A percentile compares a stretch with the other conserved stretches of the same genome.
These are phyloP conservation scores for Timema cristinae DNA, from an alignment of 2,888 invertebrate genomes.

Conservation along the genomic window DNA sequence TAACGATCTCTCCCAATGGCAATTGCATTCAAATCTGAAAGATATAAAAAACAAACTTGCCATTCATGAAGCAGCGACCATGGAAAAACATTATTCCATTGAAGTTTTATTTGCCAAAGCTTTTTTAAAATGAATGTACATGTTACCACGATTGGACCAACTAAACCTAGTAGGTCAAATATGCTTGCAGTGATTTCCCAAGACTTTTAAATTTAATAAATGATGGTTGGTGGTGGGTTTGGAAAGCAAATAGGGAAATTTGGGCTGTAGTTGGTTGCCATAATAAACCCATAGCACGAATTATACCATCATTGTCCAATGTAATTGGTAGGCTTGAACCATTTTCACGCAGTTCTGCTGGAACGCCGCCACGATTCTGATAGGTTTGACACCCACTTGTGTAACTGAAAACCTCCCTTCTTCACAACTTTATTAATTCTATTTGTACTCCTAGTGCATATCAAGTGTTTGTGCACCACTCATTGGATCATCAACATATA, in stretches of 20 bases:
- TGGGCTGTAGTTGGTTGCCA: no score
- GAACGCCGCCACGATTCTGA: neutral
- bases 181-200: neutral
- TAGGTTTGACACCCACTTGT: neutral
- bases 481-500: neutral
- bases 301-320: no score
- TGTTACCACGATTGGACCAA: conserved; percentile 22
- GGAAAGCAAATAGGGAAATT: no score
- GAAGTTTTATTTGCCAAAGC: conserved; percentile 33
- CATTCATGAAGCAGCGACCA: neutral
- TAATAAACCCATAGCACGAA: no score
- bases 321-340: neutral
- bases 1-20: no score
- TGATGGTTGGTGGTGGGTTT: no score
- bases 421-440: neutral
- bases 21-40: neutral
- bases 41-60: neutral
- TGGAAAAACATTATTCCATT: conserved; percentile 36
- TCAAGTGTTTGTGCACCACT: neutral
- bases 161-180: neutral
- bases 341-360: neutral
- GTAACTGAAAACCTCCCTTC: neutral
- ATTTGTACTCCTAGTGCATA: neutral
- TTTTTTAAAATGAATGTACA: conserved; percentile 33
- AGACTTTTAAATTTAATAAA: no score